A percentile compares a stretch with the other conserved stretches of the same genome.
Conservation (phyloP, 2,113 vertebrate species). For the Machaerirhynchus nigripectus region DNA sequence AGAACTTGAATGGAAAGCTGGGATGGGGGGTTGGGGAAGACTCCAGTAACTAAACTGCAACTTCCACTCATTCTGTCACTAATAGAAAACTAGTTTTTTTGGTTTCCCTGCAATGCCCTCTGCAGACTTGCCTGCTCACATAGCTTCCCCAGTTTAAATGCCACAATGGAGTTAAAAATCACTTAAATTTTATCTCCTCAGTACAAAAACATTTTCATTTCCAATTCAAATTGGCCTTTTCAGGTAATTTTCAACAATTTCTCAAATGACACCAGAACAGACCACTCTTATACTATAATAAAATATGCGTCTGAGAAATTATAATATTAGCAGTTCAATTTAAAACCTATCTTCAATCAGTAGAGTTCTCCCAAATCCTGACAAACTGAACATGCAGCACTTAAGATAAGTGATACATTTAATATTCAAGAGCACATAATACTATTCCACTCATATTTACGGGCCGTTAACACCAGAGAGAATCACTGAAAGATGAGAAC, state of each 20-base stretch:
- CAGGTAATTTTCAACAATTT: neutral
- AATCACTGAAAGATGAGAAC: neutral
- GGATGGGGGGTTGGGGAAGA: neutral
- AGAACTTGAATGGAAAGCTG: neutral
- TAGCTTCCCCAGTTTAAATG: neutral
- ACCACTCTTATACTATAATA: neutral
- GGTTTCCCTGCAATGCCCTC: neutral
- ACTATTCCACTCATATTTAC: neutral
- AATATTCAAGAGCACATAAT: neutral
- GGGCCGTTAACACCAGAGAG: neutral
- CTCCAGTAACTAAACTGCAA: neutral
- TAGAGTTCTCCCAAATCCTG: neutral
- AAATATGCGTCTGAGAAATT: neutral
- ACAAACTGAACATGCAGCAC: neutral
- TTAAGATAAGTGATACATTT: neutral
- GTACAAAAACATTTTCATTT: neutral
- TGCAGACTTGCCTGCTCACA: neutral
- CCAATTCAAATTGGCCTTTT: neutral
- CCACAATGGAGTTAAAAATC: neutral
- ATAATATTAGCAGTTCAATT: neutral
- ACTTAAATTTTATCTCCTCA: neutral
- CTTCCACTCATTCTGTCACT: neutral
- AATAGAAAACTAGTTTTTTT: neutral
- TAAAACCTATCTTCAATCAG: neutral
- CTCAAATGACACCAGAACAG: neutral